phyloP scores from a whole-genome alignment of 1,140 invertebrate genomes.

The Papilio helenus region DNA sequence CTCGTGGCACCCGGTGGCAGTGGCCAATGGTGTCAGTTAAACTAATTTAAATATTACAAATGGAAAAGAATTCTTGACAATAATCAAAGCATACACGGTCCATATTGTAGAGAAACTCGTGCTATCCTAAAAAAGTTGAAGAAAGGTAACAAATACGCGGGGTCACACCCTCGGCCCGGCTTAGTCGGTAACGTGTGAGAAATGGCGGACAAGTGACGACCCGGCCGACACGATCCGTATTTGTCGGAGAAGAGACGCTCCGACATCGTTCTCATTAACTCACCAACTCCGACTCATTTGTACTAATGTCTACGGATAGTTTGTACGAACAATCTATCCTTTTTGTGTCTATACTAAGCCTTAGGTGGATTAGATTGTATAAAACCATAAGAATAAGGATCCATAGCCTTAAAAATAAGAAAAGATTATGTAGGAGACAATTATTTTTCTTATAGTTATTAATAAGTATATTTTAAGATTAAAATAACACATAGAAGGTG shows the following conservation, averaged over 20 bases:
- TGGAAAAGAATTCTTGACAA: too few species aligned
- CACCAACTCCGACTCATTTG: conserved; percentile 50
- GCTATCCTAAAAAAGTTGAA: neutral
- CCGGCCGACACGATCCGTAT: conserved; percentile 51
- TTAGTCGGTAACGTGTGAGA: conserved; percentile 48
- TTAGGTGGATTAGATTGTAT: neutral
- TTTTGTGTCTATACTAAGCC: neutral
- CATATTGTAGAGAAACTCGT: neutral
- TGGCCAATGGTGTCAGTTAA: neutral
- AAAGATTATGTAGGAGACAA: too few species aligned
- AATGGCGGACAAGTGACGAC: conserved; percentile 46
- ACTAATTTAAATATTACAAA: neutral
- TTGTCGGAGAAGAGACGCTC: conserved; percentile 50
- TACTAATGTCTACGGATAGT: conserved; percentile 51
- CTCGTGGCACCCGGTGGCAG: neutral
- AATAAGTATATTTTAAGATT: neutral
- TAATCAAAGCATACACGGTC: neutral
- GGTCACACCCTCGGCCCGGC: conserved; percentile 38
- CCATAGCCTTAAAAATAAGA: neutral
- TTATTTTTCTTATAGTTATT: neutral
- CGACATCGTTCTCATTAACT: conserved; percentile 60
- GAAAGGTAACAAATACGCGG: conserved; percentile 38
- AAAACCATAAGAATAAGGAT: neutral
- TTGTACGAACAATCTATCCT: conserved; percentile 18
- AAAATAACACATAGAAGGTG: too few species aligned